A percentile compares a stretch with the other conserved stretches of the same genome.
Evolutionary conservation across 2,113 vertebrate genomes (phyloP).

Genomic region (Thunnus thynnus): DNA sequence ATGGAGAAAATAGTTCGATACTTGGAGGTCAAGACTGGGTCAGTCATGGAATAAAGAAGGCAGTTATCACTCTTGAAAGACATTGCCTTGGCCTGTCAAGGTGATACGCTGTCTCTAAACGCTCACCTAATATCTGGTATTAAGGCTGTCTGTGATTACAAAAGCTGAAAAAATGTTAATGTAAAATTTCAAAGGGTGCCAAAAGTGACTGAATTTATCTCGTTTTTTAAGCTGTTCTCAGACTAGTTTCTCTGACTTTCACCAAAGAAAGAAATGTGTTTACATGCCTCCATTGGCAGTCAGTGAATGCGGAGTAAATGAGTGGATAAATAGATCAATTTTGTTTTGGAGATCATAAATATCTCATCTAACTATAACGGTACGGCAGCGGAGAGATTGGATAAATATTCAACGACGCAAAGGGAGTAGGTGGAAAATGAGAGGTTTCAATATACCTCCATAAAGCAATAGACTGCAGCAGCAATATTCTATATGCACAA

Average conservation of each 20-base stretch:
- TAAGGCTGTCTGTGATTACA: conserved; percentile 10
- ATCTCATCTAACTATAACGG: conserved; percentile 61
- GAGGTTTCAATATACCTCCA: conserved; percentile 62
- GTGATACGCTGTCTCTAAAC: not conserved
- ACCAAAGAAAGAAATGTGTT: conserved; percentile 50
- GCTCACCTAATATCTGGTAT: not conserved
- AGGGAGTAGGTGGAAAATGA: conserved; percentile 62
- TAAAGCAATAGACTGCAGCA: conserved; percentile 61
- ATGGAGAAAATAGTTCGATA: conserved; percentile 48
- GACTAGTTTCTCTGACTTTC: conserved; percentile 9
- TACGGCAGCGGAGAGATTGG: conserved; percentile 56
- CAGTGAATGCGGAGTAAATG: conserved; percentile 35
- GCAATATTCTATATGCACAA: conserved; percentile 56
- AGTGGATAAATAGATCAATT: conserved; percentile 66
- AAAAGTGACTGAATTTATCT: not conserved
- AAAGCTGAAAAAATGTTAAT: conserved; percentile 46
- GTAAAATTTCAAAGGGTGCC: conserved; percentile 11
- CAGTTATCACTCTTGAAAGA: conserved; percentile 45
- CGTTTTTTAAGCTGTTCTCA: conserved; percentile 15
- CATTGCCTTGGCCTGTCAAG: conserved; percentile 15
- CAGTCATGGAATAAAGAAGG: conserved; percentile 25
- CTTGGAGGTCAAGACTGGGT: conserved; percentile 49
- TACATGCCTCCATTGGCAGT: conserved; percentile 46
- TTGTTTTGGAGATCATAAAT: conserved; percentile 72
- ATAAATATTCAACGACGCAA: conserved; percentile 69